Percentiles rank a stretch among this genome's conserved stretches.
Evolutionary conservation across 2,797 vertebrate species (phyloP).

Genomic region (Gephyroberyx darwinii): DNA sequence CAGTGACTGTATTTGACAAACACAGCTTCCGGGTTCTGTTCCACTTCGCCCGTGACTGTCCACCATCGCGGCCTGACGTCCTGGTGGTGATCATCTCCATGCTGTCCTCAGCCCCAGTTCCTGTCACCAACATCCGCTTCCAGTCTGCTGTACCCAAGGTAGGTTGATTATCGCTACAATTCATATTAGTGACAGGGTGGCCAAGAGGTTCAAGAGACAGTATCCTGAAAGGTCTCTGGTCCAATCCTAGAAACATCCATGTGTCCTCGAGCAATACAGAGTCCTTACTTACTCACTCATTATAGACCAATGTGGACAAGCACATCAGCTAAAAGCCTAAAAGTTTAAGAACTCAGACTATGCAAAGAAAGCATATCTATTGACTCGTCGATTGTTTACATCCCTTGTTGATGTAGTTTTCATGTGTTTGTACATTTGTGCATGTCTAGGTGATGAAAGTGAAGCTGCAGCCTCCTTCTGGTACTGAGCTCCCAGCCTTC

Average conservation of each 20-base stretch:
- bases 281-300: too few relatives aligned
- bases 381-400: too few relatives aligned
- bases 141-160: constrained; percentile 99
- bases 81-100: constrained; percentile 98
- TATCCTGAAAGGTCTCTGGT: too few relatives aligned
- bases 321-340: too few relatives aligned
- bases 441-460: constrained; percentile 91
- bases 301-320: too few relatives aligned
- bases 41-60: constrained; percentile 91
- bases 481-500: constrained; percentile 91
- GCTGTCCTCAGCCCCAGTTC: constrained; percentile 92
- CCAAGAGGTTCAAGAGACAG: too few relatives aligned
- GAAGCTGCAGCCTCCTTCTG: constrained; percentile 94
- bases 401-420: neutral
- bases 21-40: constrained; percentile 94
- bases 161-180: constrained; percentile 15
- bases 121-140: constrained; percentile 93
- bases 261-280: too few relatives aligned
- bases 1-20: constrained; percentile 94
- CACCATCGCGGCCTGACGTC: constrained; percentile 88
- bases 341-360: too few relatives aligned
- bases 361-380: too few relatives aligned
- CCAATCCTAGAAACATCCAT: too few relatives aligned
- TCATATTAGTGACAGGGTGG: too few relatives aligned
- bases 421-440: neutral